A percentile compares a stretch with the other conserved stretches of the same genome.
Evolutionary conservation across 2,113 vertebrate genomes (phyloP).

Genomic region (Ranitomeya imitator): DNA sequence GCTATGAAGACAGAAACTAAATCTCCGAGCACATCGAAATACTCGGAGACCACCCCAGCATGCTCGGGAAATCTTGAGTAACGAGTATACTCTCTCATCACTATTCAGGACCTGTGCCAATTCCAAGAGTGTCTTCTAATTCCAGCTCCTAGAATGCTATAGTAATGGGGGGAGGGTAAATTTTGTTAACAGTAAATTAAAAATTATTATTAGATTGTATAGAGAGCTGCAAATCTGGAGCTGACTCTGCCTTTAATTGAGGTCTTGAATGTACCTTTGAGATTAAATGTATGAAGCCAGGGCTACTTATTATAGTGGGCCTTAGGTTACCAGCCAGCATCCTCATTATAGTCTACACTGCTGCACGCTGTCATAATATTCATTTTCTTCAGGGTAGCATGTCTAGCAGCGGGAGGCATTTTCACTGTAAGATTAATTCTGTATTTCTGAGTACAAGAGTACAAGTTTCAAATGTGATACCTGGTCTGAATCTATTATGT

Average conservation of each 20-base stretch:
- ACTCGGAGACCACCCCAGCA: too few species aligned
- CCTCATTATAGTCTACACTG: not conserved
- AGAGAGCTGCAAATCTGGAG: not conserved
- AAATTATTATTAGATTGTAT: not conserved
- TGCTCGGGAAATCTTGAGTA: too few species aligned
- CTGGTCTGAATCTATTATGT: not conserved
- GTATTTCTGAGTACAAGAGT: not conserved
- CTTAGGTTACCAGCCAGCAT: not conserved
- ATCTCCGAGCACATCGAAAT: too few species aligned
- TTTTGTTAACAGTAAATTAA: not conserved
- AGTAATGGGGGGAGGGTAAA: not conserved
- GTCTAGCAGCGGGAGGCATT: not conserved
- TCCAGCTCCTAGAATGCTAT: not conserved
- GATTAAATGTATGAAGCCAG: not conserved
- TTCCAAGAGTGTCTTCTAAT: not conserved
- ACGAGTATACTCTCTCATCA: too few species aligned
- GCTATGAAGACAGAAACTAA: too few species aligned
- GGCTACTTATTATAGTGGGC: not conserved
- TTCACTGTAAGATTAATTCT: not conserved
- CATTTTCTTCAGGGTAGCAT: not conserved
- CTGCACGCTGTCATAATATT: not conserved
- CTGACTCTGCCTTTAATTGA: not conserved
- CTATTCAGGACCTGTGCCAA: not conserved
- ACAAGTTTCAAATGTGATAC: not conserved
- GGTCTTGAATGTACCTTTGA: not conserved